These are phyloP conservation scores for Ptychoptera albimana DNA, from an alignment of 2,888 invertebrate species.

Conservation along the genomic window DNA sequence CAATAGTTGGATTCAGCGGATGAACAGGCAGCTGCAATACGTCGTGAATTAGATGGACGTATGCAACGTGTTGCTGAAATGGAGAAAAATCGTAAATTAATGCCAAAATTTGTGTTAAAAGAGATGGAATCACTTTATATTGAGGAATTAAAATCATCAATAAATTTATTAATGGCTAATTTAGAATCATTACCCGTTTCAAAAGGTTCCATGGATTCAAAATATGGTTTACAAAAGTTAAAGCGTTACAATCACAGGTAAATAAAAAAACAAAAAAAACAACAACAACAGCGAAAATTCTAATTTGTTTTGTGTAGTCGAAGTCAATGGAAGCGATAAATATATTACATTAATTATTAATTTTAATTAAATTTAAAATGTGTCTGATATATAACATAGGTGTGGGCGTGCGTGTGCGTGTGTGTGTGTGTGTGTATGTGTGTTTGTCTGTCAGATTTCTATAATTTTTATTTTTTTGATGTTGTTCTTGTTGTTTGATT, in stretches of 20 bases:
- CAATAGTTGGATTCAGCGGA: conserved; percentile 91
- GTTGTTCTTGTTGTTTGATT: too few species aligned
- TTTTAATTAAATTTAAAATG: too few species aligned
- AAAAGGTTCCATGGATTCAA: conserved; percentile 93
- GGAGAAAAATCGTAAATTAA: conserved; percentile 92
- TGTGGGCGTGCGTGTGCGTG: too few species aligned
- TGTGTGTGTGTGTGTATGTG: too few species aligned
- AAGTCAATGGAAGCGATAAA: too few species aligned
- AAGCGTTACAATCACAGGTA: conserved; percentile 98
- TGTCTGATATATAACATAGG: too few species aligned
- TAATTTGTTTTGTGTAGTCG: too few species aligned
- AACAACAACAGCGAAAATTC: conserved; percentile 1
- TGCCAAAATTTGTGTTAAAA: conserved; percentile 99
- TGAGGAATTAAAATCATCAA: conserved; percentile 94
- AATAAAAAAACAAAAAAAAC: conserved; percentile 20
- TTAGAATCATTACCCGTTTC: conserved; percentile 97
- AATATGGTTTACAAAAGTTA: conserved; percentile 93
- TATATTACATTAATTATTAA: too few species aligned
- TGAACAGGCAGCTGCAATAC: conserved; percentile 98
- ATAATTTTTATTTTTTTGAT: too few species aligned
- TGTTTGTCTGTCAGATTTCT: too few species aligned
- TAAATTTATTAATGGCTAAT: conserved; percentile 97
- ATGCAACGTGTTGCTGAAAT: conserved; percentile 94
- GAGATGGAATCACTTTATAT: conserved; percentile 99
- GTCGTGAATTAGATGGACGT: conserved; percentile 94